Conservation (phyloP, 2,797 vertebrate genomes). For the Gadopsis bispinosus region DNA sequence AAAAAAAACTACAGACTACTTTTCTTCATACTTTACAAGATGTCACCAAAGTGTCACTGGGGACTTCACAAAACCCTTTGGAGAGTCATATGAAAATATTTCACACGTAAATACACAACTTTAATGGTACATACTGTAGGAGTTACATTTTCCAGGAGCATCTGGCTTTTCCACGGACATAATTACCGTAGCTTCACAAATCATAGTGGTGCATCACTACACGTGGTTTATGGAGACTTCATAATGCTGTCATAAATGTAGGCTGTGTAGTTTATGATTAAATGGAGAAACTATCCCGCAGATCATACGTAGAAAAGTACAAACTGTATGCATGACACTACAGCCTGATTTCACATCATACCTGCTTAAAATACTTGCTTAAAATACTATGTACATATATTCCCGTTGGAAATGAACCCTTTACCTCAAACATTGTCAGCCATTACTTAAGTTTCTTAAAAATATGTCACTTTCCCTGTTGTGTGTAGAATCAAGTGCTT, state of each 20-base stretch:
- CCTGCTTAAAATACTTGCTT: not conserved
- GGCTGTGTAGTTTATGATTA: conserved; percentile 7
- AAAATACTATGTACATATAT: conserved; percentile 5
- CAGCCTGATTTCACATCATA: not conserved
- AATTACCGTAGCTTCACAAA: conserved; percentile 5
- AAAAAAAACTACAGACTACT: conserved; percentile 66
- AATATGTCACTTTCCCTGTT: not conserved
- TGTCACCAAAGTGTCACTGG: conserved; percentile 42
- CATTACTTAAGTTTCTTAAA: not conserved
- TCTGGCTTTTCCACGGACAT: conserved; percentile 31
- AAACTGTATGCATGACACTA: conserved; percentile 1
- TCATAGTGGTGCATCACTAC: conserved; percentile 21
- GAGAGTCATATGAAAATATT: conserved; percentile 47
- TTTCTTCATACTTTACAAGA: conserved; percentile 56
- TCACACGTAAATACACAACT: conserved; percentile 64
- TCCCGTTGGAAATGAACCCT: not conserved
- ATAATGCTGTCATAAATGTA: conserved; percentile 1
- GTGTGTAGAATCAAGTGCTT: not conserved
- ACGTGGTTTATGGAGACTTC: conserved; percentile 34
- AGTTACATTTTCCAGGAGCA: conserved; percentile 42
- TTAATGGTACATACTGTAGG: conserved; percentile 34
- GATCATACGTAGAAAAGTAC: conserved; percentile 40
- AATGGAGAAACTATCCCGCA: conserved; percentile 58
- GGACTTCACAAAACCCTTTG: conserved; percentile 51
- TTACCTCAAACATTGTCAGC: not conserved